Conservation (phyloP, 2,113 vertebrate species). For the Campylorhamphus procurvoides region DNA sequence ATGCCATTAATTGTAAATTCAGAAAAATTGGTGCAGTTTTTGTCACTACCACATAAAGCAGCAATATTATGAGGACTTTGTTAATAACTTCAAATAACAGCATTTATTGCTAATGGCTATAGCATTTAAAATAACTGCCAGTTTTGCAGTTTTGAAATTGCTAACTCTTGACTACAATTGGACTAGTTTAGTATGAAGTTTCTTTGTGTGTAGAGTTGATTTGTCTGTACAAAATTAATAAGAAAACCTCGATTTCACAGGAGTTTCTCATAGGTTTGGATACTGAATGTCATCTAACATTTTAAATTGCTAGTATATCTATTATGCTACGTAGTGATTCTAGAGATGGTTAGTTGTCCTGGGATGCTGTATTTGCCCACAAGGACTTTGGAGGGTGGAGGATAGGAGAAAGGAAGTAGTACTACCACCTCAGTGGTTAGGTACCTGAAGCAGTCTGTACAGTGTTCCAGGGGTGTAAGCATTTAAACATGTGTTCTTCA, state of each 20-base stretch:
- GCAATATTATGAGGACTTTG: background rate
- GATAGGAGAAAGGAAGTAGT: background rate
- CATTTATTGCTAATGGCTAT: background rate
- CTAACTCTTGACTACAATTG: background rate
- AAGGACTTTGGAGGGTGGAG: background rate
- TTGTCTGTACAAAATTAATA: background rate
- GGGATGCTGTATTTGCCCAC: background rate
- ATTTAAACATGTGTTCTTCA: slow-evolving; percentile 34
- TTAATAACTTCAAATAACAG: background rate
- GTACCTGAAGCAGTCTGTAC: background rate
- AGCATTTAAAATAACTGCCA: background rate
- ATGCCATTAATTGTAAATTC: background rate
- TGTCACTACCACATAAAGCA: background rate
- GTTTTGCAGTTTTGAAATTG: background rate
- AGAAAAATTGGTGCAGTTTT: background rate
- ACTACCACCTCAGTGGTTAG: background rate
- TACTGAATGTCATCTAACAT: background rate
- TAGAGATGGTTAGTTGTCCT: background rate
- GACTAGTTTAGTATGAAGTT: background rate
- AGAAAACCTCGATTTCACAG: background rate
- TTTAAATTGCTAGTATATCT: background rate
- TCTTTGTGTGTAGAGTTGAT: background rate
- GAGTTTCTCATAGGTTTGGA: background rate
- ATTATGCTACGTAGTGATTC: background rate
- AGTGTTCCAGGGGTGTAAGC: background rate